Conservation (phyloP, 2,797 vertebrate genomes). For the Coendou prehensilis region DNA sequence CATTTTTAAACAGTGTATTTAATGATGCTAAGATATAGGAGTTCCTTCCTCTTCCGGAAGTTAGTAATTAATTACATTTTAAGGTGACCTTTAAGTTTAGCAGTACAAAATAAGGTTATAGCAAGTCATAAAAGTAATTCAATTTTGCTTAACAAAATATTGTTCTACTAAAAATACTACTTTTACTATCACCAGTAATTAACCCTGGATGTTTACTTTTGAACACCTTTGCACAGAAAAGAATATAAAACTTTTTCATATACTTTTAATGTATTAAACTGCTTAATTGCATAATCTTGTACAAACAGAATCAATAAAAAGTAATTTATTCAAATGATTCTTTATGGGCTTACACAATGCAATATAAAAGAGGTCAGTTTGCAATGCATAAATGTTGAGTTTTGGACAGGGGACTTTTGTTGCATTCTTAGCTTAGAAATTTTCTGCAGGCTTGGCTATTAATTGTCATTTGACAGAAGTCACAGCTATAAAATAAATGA, state of each 20-base stretch:
- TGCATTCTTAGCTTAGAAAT: conserved; percentile 22
- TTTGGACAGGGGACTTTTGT: background rate
- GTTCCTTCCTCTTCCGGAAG: background rate
- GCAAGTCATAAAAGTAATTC: conserved; percentile 49
- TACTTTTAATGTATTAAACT: background rate
- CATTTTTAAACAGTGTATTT: conserved; percentile 11
- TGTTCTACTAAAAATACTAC: conserved; percentile 54
- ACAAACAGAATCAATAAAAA: conserved; percentile 53
- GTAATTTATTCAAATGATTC: conserved; percentile 61
- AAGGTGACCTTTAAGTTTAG: conserved; percentile 58
- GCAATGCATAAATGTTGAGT: background rate
- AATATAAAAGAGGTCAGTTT: conserved; percentile 20
- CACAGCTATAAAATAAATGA: background rate
- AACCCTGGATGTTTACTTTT: conserved; percentile 63
- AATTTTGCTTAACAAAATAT: conserved; percentile 66
- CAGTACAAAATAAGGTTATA: conserved; percentile 55
- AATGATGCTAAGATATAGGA: background rate
- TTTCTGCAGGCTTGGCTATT: background rate
- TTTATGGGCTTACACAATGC: background rate
- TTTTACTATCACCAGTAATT: conserved; percentile 55
- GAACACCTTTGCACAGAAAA: conserved; percentile 31
- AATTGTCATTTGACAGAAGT: conserved; percentile 38
- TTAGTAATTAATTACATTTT: conserved; percentile 73
- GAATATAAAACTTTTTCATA: conserved; percentile 39
- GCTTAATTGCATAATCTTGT: conserved; percentile 56